Conservation (phyloP, 2,797 vertebrate genomes). For the Masticophis lateralis region DNA sequence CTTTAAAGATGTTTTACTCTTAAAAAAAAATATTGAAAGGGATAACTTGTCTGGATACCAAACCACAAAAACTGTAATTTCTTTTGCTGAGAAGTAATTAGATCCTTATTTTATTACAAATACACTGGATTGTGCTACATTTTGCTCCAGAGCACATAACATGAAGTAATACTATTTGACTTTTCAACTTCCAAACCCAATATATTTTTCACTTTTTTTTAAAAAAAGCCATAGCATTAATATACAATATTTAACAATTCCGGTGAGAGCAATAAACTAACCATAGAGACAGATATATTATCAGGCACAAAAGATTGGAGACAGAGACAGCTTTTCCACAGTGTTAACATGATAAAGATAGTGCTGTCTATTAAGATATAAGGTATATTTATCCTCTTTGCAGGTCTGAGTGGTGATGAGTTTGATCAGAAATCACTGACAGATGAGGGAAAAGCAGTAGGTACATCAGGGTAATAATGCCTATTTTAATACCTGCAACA, state of each 20-base stretch:
- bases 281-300: not conserved
- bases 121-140: not conserved
- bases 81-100: slow-evolving; percentile 45
- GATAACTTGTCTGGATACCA: slow-evolving; percentile 6
- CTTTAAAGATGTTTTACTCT: not conserved
- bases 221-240: slow-evolving; percentile 16
- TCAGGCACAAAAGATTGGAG: not conserved
- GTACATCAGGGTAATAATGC: not conserved
- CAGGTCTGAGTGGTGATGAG: not conserved
- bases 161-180: slow-evolving; percentile 6
- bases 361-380: not conserved
- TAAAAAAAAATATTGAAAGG: not conserved
- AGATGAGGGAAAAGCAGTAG: not conserved
- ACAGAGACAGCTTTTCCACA: not conserved
- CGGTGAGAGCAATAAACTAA: not conserved
- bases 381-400: not conserved
- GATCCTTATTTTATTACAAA: slow-evolving; percentile 35
- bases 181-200: slow-evolving; percentile 8
- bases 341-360: not conserved
- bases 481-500: not conserved
- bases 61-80: slow-evolving; percentile 14
- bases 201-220: not conserved
- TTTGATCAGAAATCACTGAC: not conserved
- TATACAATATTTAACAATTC: not conserved
- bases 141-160: not conserved